Evolutionary conservation across 2,888 invertebrate species (phyloP).

Genomic region (Lycaena phlaeas): DNA sequence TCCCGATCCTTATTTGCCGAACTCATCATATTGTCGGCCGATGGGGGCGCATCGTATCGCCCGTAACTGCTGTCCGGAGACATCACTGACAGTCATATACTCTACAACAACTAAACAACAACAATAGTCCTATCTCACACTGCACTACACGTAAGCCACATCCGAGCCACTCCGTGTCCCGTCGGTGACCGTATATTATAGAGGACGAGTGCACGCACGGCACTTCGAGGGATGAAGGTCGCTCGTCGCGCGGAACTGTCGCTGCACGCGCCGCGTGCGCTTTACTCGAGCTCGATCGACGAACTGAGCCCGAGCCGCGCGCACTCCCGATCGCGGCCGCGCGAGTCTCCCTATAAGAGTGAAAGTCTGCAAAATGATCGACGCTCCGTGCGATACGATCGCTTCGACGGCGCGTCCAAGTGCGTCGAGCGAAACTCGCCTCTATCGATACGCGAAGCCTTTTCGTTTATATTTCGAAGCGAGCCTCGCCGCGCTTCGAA

Average conservation of each 20-base stretch:
- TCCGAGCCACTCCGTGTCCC: constrained; percentile 40
- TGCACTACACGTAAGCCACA: constrained; percentile 64
- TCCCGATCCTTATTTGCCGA: constrained; percentile 69
- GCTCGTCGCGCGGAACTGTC: constrained; percentile 36
- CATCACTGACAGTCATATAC: constrained; percentile 71
- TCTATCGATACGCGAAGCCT: constrained; percentile 62
- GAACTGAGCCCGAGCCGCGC: constrained; percentile 62
- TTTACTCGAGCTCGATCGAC: constrained; percentile 72
- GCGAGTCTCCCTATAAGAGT: constrained; percentile 67
- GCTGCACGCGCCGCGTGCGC: constrained; percentile 62
- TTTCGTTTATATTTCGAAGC: constrained; percentile 63
- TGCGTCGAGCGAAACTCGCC: constrained; percentile 63
- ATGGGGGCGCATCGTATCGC: constrained; percentile 69
- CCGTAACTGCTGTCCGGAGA: constrained; percentile 79
- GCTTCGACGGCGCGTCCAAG: constrained; percentile 43
- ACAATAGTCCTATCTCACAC: constrained; percentile 44
- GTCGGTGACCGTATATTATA: constrained; percentile 46
- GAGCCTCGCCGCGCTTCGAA: constrained; percentile 85
- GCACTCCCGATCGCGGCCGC: constrained; percentile 53
- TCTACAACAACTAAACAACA: constrained; percentile 34
- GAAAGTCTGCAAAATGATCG: constrained; percentile 74
- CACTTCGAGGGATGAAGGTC: constrained; percentile 66
- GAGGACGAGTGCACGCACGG: constrained; percentile 57
- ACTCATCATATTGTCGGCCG: constrained; percentile 64
- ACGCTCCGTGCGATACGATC: constrained; percentile 67